Base-by-base conservation (phyloP, 2,113 vertebrate species). In the Dasypus novemcinctus region DNA sequence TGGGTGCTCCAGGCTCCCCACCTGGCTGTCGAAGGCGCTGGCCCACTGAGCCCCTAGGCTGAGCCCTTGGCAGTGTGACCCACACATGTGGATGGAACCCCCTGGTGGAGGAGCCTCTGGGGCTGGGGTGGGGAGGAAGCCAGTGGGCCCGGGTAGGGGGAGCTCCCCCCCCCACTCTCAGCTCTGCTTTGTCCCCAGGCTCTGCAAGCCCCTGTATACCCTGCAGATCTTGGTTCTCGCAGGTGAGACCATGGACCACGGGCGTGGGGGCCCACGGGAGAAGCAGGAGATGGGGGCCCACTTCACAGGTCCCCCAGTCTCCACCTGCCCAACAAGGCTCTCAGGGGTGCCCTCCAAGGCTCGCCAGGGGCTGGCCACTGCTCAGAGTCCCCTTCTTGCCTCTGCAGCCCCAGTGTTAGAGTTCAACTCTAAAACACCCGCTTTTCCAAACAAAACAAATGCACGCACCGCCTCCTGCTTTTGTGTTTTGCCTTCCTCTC, bases 191-290 rank as follows among this genome's bases (percentile, higher is more conserved):
- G 57, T 41, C n/a, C 72, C 66, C 33, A 96, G 97, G 82, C 78
- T 95, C 83, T 91, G 1, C 90, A 71, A 33, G 84, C 27, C 59
- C 79, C 90, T 96, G 18, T 93, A 61, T 2, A 0, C 81, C 9
- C 31, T 66, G 3, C 87, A 95, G 1, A 4, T 96, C 83, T 85
- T 95, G 54, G 5, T 93, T 72, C 87, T 96, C 4, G 43, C 87
- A 91, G 95, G 97, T 96, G 25, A 93, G 84, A 57, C 17, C 87
- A 27, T 52, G 66, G 66, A 7, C 12, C 61, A 29, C n/a, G 43
- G 20, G 6, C 27, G 4, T 1, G 21, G 29, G 54, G 46, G 68
- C 18, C 13, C 68, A 41, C 7, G 9, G 31, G 54, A 78, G 41
- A 23, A 33, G 46, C 0, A 20, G 41, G 36, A 38, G 18, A 36